These are phyloP conservation scores for Chaetodon trifascialis DNA, from an alignment of 2,113 vertebrate genomes.

Conservation along the genomic window DNA sequence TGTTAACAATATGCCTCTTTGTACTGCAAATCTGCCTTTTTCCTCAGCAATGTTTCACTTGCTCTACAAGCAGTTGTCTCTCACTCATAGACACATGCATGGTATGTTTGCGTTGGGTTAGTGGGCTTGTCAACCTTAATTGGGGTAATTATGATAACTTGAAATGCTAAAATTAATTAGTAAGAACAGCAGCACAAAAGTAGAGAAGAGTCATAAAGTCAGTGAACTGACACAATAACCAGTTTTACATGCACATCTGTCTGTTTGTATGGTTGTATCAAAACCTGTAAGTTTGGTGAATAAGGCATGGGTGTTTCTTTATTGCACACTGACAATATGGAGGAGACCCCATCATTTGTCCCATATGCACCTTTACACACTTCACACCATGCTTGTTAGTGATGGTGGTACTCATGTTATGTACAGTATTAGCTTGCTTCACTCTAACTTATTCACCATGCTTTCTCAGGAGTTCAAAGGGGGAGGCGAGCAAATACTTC, in stretches of 20 bases:
- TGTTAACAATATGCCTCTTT: not conserved
- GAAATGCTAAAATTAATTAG: too few species aligned
- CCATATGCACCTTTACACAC: not conserved
- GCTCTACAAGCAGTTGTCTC: too few species aligned
- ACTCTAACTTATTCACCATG: not conserved
- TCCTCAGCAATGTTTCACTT: not conserved
- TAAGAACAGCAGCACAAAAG: too few species aligned
- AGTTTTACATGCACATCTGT: not conserved
- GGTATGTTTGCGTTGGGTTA: not conserved
- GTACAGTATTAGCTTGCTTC: too few species aligned
- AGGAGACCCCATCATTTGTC: not conserved
- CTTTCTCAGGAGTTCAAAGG: not conserved
- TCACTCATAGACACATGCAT: not conserved
- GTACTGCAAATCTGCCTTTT: not conserved
- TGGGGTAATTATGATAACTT: too few species aligned
- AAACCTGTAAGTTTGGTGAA: too few species aligned
- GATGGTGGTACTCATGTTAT: too few species aligned
- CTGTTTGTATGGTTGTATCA: not conserved
- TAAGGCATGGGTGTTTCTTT: not conserved
- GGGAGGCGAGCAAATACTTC: not conserved
- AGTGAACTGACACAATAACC: not conserved
- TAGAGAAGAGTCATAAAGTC: too few species aligned
- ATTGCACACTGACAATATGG: not conserved
- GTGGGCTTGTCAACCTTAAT: too few species aligned
- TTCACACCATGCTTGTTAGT: too few species aligned